Base-by-base conservation (phyloP, 2,797 vertebrate species). In the Sylvia borin region DNA sequence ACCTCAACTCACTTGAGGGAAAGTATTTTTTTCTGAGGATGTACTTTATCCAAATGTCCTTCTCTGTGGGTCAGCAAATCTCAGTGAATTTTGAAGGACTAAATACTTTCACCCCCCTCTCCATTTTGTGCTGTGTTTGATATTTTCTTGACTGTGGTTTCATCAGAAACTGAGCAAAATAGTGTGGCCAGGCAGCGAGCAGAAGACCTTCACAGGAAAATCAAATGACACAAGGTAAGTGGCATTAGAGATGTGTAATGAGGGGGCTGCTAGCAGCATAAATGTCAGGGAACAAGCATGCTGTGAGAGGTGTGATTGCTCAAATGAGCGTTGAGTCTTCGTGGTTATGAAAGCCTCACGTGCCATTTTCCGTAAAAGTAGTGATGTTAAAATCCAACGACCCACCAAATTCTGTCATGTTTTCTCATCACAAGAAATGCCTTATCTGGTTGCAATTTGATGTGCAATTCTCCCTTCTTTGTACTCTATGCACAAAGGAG, bases 161-260 rank as follows among this genome's bases (percentile, higher is more conserved):
- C 11, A 1, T 89, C 51, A 85, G 87, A 67, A 92, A 74, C 36
- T 0, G 55, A 91, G 62, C 79, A 94, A 73, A 88, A 62, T 38
- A 51, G n/a, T 78, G 62, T 86, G 79, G 85, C 66, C 78, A 84
- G 60, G 34, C 60, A 45, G 55, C 12, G 79, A 86, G 92, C 24
- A 92, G 92, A 93, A 90, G 66, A 92, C 74, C 85, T 96, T 84
- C 95, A 76, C 32, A 84, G 90, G 88, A 81, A 93, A 93, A 94
- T 72, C 83, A 92, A 94, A 88, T 79, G 55, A 70, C 82, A 84
- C 51, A 75, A 92, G 81, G 36, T 36, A 90, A 84, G 73, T 36
- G 66, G 54, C 79, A 57, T 86, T 94, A 84, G 62, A 71, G 66
- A 43, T 93, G 67, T 70, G 73, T 91, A 92, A 84, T 90, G 91